Evolutionary conservation across 2,888 invertebrate species (phyloP).

Genomic region (Chrysolina haemoptera): DNA sequence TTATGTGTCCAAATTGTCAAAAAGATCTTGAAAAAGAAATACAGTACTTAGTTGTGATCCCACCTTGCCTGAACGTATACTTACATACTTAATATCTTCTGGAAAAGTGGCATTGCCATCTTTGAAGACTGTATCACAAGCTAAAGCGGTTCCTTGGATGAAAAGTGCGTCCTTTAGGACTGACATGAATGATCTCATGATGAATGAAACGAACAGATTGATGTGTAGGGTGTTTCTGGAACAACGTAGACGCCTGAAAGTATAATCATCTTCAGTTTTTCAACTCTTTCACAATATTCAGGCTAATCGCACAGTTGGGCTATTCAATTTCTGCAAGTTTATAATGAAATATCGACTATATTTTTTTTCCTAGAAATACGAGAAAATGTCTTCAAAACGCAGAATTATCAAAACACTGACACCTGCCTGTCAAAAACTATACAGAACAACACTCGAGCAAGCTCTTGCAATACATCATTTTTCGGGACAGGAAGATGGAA

Average conservation of each 20-base stretch:
- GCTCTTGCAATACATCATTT: too few relatives aligned
- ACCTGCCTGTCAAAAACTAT: too few relatives aligned
- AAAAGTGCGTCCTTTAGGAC: conserved; percentile 74
- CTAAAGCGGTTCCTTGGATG: conserved; percentile 71
- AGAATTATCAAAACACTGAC: too few relatives aligned
- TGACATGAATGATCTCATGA: conserved; percentile 75
- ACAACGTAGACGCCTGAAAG: conserved; percentile 75
- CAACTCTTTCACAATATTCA: not conserved
- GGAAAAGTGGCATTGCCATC: conserved; percentile 66
- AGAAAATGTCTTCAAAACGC: too few relatives aligned
- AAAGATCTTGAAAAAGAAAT: too few relatives aligned
- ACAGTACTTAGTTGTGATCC: not conserved
- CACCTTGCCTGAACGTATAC: conserved; percentile 21
- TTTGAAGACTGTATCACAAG: conserved; percentile 66
- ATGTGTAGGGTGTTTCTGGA: conserved; percentile 78
- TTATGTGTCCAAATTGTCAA: too few relatives aligned
- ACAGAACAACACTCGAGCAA: too few relatives aligned
- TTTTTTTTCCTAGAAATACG: too few relatives aligned
- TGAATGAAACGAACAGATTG: conserved; percentile 78
- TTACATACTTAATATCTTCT: conserved; percentile 55
- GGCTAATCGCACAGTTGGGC: too few relatives aligned
- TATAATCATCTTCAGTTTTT: conserved; percentile 2
- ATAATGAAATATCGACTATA: too few relatives aligned
- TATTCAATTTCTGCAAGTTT: too few relatives aligned
- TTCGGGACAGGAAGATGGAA: too few relatives aligned